Evolutionary conservation across 2,888 invertebrate species (phyloP).

Genomic region (Ferrisia virgata): DNA sequence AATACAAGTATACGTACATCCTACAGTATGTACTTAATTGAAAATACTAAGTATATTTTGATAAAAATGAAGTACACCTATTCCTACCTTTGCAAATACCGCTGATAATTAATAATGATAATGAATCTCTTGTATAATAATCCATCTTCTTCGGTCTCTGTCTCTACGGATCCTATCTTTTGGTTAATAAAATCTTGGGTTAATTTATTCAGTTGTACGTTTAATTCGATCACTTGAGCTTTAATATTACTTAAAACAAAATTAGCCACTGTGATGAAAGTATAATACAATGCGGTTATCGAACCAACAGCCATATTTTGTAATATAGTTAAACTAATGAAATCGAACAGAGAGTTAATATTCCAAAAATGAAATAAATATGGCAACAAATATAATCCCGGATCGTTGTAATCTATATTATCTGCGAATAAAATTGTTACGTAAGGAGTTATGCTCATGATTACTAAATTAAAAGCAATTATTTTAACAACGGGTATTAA

Average conservation of each 20-base stretch:
- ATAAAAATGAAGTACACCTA: no score
- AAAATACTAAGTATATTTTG: no score
- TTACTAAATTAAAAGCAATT: not conserved
- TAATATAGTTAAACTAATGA: not conserved
- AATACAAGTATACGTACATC: no score
- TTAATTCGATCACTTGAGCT: not conserved
- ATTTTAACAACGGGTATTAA: not conserved
- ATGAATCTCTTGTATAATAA: not conserved
- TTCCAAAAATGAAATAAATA: conserved; percentile 3
- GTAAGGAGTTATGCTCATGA: not conserved
- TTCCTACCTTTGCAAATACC: not conserved
- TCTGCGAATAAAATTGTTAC: not conserved
- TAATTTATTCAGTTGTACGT: not conserved
- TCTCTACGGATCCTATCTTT: no score
- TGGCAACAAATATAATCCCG: not conserved
- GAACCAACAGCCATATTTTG: not conserved
- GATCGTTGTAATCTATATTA: not conserved
- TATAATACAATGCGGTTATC: not conserved
- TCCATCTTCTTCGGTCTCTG: not conserved
- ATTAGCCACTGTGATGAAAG: not conserved
- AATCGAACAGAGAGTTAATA: not conserved
- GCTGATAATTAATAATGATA: not conserved
- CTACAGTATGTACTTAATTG: no score
- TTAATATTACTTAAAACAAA: not conserved
- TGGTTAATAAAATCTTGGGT: not conserved